Evolutionary conservation across 37 sponge, comb jelly and placozoan species (phyloP), one percentile per base, ranked within the genome.

Genomic region (Spongilla lacustris): DNA sequence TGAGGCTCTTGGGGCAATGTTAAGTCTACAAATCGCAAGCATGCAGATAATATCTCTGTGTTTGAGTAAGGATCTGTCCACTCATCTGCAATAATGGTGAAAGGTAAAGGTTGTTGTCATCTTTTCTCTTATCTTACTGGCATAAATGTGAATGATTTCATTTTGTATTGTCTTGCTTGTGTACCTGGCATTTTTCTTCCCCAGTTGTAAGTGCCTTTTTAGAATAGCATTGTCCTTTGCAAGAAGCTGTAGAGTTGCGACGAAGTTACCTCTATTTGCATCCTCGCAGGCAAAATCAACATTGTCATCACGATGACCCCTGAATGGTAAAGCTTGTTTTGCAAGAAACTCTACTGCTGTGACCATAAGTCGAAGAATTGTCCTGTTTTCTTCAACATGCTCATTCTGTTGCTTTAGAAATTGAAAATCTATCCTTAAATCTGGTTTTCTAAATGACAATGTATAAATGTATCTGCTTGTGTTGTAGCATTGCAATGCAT

Each of bases 81-180:
- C 79, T 89, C 89, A 77, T 89, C 83, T 37, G 89, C 80, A 13
- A 86, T 86, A 12, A 86, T 36, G 6, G 87, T 86, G 67, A 80
- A 86, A 9, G 86, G 78, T 11, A 85, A 83, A 12, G 10, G 11
- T 80, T 83, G 23, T 21, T 22, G 67, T 22, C 21, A 22, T 66
- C 21, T 14, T 66, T 21, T 72, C 26, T 28, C 73, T 72, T 23
- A 12, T 13, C 12, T 80, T 83, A 24, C 67, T 72, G 6, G 80
- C 84, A 79, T 67, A 77, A 29, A 84, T 68, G 25, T 83, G 75
- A 38, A 84, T 78, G 36, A 89, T 30, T 24, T 84, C 80, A 67
- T 83, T 89, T 38, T 88, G 89, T 21, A 88, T 84, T n/a, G 83
- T 83, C 58, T 85, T 89, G 29, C 90, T 89, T 33, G 85, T 84